Evolutionary conservation across 2,113 vertebrate genomes (phyloP).

Genomic region (Marcusenius ussheri): DNA sequence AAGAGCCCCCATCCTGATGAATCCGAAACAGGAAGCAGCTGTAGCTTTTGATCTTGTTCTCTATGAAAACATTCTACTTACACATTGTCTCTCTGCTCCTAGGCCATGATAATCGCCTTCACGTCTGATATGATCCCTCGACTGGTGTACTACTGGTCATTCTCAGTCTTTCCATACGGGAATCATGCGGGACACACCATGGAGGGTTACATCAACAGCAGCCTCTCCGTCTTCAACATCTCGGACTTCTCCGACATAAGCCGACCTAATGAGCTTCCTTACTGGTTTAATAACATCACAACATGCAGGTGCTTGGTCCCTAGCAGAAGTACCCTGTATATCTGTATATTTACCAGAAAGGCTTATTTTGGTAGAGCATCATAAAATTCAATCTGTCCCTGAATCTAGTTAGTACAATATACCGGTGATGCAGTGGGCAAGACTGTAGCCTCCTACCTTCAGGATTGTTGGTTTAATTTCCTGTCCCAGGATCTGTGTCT

Average conservation of each 20-base stretch:
- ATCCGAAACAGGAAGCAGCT: background rate
- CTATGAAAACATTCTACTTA: too few species aligned
- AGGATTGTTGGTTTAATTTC: background rate
- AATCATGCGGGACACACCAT: constrained; percentile 61
- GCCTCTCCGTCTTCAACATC: constrained; percentile 72
- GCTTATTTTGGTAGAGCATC: background rate
- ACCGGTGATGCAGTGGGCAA: background rate
- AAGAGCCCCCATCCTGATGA: background rate
- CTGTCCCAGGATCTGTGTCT: background rate
- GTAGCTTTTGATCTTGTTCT: background rate
- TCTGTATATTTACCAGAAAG: background rate
- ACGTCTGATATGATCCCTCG: constrained; percentile 93
- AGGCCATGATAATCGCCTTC: constrained; percentile 94
- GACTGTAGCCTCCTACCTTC: background rate
- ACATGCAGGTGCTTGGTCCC: constrained; percentile 69
- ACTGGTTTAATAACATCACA: constrained; percentile 47
- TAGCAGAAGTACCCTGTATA: background rate
- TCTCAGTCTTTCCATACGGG: constrained; percentile 77
- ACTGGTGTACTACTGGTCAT: constrained; percentile 91
- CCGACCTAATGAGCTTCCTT: constrained; percentile 38
- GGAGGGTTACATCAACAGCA: constrained; percentile 84
- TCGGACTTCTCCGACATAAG: constrained; percentile 63
- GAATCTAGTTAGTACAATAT: background rate
- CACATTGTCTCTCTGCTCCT: background rate
- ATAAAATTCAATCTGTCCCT: background rate